Evolutionary conservation across 2,888 invertebrate species (phyloP).

Genomic region (Eupithecia subfuscata): DNA sequence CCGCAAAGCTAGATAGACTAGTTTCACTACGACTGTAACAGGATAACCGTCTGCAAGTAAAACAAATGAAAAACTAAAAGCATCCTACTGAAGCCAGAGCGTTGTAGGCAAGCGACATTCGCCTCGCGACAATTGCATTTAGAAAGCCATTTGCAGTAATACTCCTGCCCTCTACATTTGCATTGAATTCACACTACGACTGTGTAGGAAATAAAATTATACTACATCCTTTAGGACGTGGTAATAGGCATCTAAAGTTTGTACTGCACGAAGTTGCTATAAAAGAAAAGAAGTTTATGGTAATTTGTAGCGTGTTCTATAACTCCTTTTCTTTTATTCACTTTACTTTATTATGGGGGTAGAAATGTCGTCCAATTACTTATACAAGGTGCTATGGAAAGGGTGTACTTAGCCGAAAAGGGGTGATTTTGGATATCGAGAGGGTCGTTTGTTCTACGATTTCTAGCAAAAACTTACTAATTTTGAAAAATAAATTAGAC

Average conservation of each 20-base stretch:
- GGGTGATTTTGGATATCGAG: too few species aligned
- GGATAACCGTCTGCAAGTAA: neutral
- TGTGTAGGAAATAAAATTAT: slow-evolving; percentile 21
- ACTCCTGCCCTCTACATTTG: slow-evolving; percentile 17
- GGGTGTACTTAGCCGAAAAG: too few species aligned
- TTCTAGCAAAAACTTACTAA: too few species aligned
- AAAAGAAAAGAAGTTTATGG: neutral
- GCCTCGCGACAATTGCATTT: slow-evolving; percentile 32
- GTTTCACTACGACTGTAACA: neutral
- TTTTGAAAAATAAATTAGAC: too few species aligned
- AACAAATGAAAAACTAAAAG: slow-evolving; percentile 11
- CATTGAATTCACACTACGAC: slow-evolving; percentile 17
- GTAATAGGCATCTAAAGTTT: neutral
- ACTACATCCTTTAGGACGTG: neutral
- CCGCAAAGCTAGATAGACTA: too few species aligned
- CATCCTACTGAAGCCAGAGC: neutral
- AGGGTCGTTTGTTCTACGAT: too few species aligned
- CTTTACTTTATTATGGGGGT: neutral
- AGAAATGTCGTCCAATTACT: neutral
- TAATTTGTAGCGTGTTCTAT: neutral
- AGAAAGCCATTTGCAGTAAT: slow-evolving; percentile 30
- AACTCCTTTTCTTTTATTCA: neutral
- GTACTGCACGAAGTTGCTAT: neutral
- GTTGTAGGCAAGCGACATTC: neutral
- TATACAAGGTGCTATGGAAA: too few species aligned